These are phyloP conservation scores for Osmoderma eremita DNA, from an alignment of 2,888 invertebrate genomes.

Conservation along the genomic window DNA sequence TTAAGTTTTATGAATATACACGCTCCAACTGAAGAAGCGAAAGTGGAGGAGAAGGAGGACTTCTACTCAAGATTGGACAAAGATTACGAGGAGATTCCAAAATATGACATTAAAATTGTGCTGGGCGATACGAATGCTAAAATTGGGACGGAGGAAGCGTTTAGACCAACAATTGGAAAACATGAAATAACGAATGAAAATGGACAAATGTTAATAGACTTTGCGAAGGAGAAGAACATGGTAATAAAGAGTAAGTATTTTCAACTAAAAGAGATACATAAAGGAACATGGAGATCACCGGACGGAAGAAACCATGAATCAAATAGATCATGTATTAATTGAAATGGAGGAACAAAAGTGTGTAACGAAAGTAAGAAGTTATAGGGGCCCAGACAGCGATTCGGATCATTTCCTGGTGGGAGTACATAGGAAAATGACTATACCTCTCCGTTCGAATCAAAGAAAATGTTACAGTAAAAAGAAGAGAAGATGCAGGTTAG, in stretches of 20 bases:
- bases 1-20: slow-evolving; percentile 39
- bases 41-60: slow-evolving; percentile 33
- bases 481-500: too few species aligned
- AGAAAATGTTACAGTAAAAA: too few species aligned
- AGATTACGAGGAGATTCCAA: slow-evolving; percentile 13
- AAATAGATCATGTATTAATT: too few species aligned
- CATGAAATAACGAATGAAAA: slow-evolving; percentile 45
- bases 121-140: slow-evolving; percentile 48
- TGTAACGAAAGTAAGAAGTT: too few species aligned
- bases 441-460: too few species aligned
- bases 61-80: slow-evolving; percentile 45
- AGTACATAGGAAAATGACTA: too few species aligned
- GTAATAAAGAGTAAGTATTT: slow-evolving; percentile 40
- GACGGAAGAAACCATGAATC: neutral
- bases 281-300: neutral
- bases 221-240: slow-evolving; percentile 38
- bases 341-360: too few species aligned
- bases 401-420: too few species aligned
- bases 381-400: too few species aligned
- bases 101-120: slow-evolving; percentile 39
- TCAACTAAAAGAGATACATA: neutral
- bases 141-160: slow-evolving; percentile 45
- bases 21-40: slow-evolving; percentile 47
- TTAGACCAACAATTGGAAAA: slow-evolving; percentile 42
- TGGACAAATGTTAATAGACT: slow-evolving; percentile 40